A percentile compares a stretch with the other conserved stretches of the same genome.
Conservation (phyloP, 1,140 invertebrate species). For the Rhizoglyphus robini region DNA sequence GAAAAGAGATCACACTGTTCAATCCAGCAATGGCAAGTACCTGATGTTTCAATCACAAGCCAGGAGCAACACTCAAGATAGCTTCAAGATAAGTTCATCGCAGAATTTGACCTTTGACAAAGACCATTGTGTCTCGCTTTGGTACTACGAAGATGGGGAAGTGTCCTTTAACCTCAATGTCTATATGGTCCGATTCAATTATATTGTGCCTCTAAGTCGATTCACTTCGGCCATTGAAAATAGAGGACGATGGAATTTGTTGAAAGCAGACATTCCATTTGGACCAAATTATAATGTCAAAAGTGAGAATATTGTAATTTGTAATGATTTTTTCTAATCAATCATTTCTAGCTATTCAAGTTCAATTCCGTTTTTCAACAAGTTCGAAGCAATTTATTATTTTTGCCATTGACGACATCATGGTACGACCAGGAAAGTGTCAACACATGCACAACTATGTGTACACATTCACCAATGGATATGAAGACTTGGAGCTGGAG, state of each 20-base stretch:
- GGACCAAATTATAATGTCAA: not conserved
- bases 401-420: slow-evolving; percentile 21
- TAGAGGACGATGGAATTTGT: not conserved
- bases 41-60: not conserved
- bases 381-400: not conserved
- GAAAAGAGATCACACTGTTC: not conserved
- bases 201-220: no score
- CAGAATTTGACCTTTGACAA: not conserved
- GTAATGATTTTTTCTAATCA: not conserved
- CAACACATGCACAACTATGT: not conserved
- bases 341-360: not conserved
- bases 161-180: not conserved
- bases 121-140: not conserved
- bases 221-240: not conserved
- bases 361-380: not conserved
- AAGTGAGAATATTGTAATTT: not conserved
- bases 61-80: not conserved
- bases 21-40: not conserved
- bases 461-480: not conserved
- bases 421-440: not conserved
- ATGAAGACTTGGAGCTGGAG: not conserved
- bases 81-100: not conserved
- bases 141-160: slow-evolving; percentile 13
- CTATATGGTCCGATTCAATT: no score
- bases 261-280: not conserved